Conservation (phyloP, 2,113 vertebrate genomes). For the Cephalopterus ornatus region DNA sequence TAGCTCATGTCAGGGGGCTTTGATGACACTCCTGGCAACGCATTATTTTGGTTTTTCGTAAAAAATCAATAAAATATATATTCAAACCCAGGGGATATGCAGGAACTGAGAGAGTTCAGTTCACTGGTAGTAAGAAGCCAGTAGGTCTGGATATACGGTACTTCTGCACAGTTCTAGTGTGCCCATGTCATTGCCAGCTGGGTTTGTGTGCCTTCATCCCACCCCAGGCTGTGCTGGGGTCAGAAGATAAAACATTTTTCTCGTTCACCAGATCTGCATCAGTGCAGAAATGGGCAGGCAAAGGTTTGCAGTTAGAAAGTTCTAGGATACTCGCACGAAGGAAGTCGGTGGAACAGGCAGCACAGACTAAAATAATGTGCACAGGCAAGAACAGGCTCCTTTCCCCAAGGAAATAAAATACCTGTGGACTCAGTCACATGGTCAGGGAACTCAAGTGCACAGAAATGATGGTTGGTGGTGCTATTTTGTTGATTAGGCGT, state of each 20-base stretch:
- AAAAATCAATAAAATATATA: slow-evolving; percentile 70
- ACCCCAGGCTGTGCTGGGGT: background rate
- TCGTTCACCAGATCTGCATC: background rate
- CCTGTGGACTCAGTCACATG: background rate
- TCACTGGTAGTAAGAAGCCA: slow-evolving; percentile 62
- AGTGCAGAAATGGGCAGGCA: background rate
- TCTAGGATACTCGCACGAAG: background rate
- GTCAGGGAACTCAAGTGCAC: background rate
- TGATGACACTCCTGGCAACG: background rate
- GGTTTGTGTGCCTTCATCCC: background rate
- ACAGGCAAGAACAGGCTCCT: background rate
- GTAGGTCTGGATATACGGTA: slow-evolving; percentile 49
- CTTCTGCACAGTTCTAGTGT: background rate
- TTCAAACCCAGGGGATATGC: slow-evolving; percentile 62
- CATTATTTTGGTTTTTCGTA: background rate
- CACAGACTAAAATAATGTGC: rapidly evolving
- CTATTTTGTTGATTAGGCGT: background rate
- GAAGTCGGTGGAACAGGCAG: background rate
- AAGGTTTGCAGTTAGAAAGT: background rate
- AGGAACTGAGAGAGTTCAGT: slow-evolving; percentile 69
- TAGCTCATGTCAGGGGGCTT: background rate
- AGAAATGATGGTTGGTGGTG: background rate
- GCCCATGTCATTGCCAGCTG: background rate
- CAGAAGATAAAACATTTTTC: background rate
- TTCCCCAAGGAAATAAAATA: background rate